Base-by-base conservation (phyloP, 2,113 vertebrate genomes). In the Oostethus manadensis region DNA sequence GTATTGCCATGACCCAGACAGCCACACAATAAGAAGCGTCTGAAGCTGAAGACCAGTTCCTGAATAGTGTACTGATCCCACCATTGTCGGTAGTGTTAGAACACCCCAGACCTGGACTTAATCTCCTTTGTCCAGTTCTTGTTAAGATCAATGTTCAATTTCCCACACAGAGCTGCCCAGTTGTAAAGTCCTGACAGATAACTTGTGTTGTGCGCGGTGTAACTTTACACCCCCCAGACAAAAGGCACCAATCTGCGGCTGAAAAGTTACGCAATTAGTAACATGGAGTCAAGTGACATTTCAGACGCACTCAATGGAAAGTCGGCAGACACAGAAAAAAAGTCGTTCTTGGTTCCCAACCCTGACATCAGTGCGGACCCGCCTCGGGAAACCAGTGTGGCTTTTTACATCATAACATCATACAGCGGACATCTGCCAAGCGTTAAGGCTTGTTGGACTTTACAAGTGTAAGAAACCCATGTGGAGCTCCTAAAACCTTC, bases 341-440 rank as follows among this genome's bases (percentile, higher is more conserved):
- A 50, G 21, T 23, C 2, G 22, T 23, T 13, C 8, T 14, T 13
- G 48, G 56, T 21, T 64, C 56, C 62, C 58, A 45, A 54, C 60
- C 55, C 54, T 64, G 58, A 49, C 59, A 23, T 68, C 57, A 17
- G 56, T 73, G 71, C 73, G 15, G 68, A 74, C 42, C 60, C 26
- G 46, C 69, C 67, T 64, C 11, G 64, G 64, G 68, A 62, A 70
- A 60, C 26, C 45, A 45, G 55, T 49, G 65, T 40, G 66, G 61
- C 50, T 44, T 64, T 76, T 45, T 69, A 13, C 16, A 61, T 76
- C 59, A 60, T 35, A 68, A 56, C 66, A 71, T 42, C 38, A 57
- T 26, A 33, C 63, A 62, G 65, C 48, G 42, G 50, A 77, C 77
- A 82, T 69, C 64, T 80, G 77, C 60, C 45, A 57, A 47, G 43